Percentiles rank a stretch among this genome's conserved stretches.
phyloP scores from a whole-genome alignment of 53 echinoderm and acorn worm genomes.

The Holothuria leucospilota region DNA sequence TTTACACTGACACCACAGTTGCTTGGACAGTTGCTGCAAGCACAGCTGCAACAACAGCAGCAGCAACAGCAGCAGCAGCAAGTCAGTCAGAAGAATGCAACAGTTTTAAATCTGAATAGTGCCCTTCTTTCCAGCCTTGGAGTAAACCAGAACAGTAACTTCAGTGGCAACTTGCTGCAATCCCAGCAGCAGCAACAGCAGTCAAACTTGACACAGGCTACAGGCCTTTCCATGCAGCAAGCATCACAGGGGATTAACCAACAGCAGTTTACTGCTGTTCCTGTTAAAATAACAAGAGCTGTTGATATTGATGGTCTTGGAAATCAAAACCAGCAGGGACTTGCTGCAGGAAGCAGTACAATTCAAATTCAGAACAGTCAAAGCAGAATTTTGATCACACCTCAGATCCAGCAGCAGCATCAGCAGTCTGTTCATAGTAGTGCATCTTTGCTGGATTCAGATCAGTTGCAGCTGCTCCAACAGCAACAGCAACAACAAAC shows the following conservation, averaged over 20 bases:
- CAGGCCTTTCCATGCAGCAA: constrained; percentile 19
- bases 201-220: not conserved
- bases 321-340: not conserved
- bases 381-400: constrained; percentile 21
- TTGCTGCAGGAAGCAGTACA: not conserved
- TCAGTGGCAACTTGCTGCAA: constrained; percentile 34
- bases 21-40: constrained; percentile 45
- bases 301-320: constrained; percentile 3
- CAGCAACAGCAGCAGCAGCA: constrained; percentile 33
- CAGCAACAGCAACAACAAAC: constrained; percentile 27
- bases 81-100: constrained; percentile 36
- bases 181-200: constrained; percentile 62
- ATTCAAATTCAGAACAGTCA: constrained; percentile 47
- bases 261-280: constrained; percentile 10
- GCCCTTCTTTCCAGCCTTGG: constrained; percentile 35
- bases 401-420: not conserved
- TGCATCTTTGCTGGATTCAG: not conserved
- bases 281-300: constrained; percentile 32
- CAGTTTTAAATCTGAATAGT: constrained; percentile 54
- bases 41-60: constrained; percentile 49
- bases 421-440: constrained; percentile 31
- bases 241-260: not conserved
- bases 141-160: constrained; percentile 33
- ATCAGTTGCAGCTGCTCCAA: constrained; percentile 40
- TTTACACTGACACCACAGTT: constrained; percentile 33